Evolutionary conservation across 2,888 invertebrate genomes (phyloP).

Genomic region (Polietes domitor): DNA sequence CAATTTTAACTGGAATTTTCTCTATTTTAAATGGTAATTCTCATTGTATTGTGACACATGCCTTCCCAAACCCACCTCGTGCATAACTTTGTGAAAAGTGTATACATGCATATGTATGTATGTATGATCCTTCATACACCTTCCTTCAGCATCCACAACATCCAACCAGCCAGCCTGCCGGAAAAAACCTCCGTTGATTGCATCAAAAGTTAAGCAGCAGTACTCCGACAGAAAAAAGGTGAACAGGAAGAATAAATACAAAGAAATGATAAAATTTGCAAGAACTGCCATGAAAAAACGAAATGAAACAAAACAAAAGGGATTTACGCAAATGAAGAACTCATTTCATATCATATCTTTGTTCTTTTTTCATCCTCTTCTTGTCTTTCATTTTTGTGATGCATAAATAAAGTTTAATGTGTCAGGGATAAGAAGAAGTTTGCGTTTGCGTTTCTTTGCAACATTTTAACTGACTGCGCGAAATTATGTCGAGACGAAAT

Average conservation of each 20-base stretch:
- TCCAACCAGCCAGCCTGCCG: no score
- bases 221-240: not conserved
- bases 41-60: no score
- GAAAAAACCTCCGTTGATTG: not conserved
- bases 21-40: no score
- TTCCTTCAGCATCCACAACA: no score
- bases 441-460: constrained; percentile 23
- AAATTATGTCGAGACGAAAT: not conserved
- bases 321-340: constrained; percentile 17
- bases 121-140: no score
- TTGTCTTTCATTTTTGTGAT: not conserved
- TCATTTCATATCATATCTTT: constrained; percentile 6
- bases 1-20: no score
- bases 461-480: not conserved
- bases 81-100: no score
- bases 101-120: no score
- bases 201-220: constrained; percentile 4
- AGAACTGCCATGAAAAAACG: not conserved
- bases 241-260: not conserved
- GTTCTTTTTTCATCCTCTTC: not conserved
- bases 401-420: constrained; percentile 35
- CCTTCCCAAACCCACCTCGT: no score
- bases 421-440: constrained; percentile 46
- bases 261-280: not conserved
- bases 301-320: not conserved